These are phyloP conservation scores for Clarias batrachus DNA, from an alignment of 2,113 vertebrate species.

Conservation along the genomic window DNA sequence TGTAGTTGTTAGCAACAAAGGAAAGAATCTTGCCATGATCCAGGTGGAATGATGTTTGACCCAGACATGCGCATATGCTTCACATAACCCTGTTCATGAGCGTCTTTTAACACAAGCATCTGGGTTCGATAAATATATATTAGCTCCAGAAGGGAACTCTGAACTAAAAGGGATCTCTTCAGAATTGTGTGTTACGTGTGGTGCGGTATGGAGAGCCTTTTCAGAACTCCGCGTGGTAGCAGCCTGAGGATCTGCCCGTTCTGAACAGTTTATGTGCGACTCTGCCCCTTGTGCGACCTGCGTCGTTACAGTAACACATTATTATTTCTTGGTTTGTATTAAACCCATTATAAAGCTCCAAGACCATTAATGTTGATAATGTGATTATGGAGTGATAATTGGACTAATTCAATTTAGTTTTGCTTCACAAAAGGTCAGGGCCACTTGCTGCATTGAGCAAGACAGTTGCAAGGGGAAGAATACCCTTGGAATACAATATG, in stretches of 20 bases:
- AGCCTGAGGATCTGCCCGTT: too few species aligned
- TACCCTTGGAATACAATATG: background rate
- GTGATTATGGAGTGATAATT: constrained; percentile 11
- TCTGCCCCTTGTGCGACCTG: too few species aligned
- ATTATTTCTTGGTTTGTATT: background rate
- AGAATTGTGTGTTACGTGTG: background rate
- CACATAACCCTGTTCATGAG: background rate
- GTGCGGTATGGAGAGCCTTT: too few species aligned
- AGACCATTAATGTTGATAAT: constrained; percentile 15
- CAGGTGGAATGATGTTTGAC: constrained; percentile 22
- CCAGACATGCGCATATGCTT: constrained; percentile 29
- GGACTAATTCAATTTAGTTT: background rate
- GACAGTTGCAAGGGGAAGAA: background rate
- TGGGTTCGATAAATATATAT: constrained; percentile 3
- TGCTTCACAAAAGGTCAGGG: constrained; percentile 4
- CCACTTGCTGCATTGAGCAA: background rate
- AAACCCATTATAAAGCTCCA: background rate
- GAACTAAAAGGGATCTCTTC: background rate
- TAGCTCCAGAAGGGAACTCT: background rate
- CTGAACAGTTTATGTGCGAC: too few species aligned
- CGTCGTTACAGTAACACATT: constrained; percentile 33
- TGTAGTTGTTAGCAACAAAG: background rate
- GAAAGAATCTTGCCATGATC: background rate
- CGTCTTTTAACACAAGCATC: constrained; percentile 21
- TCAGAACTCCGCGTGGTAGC: too few species aligned